These are phyloP conservation scores for Ormyrus labotus DNA, from an alignment of 2,888 invertebrate species.

Conservation along the genomic window DNA sequence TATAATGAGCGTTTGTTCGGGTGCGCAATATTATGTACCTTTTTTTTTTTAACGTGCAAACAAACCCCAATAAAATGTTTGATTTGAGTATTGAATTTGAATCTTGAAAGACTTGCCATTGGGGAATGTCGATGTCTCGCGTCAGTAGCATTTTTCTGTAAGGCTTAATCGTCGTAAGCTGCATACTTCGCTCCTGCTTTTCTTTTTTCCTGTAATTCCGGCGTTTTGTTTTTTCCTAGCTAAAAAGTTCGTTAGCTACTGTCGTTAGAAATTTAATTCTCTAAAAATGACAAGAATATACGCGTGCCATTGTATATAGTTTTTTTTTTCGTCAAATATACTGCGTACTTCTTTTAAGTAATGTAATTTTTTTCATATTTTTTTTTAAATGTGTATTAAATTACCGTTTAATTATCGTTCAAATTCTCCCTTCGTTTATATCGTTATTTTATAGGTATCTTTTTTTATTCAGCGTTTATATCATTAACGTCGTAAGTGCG, in stretches of 20 bases:
- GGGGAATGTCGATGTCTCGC: conserved; percentile 35
- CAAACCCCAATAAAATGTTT: conserved; percentile 27
- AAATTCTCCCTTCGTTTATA: conserved; percentile 34
- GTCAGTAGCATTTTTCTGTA: conserved; percentile 56
- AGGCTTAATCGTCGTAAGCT: conserved; percentile 26
- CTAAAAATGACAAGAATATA: conserved; percentile 69
- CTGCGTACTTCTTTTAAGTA: conserved; percentile 74
- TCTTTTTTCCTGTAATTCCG: background rate
- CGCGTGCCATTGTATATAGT: conserved; percentile 58
- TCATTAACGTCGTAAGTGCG: conserved; percentile 42
- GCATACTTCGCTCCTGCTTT: background rate
- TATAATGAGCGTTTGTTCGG: background rate
- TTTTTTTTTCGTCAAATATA: conserved; percentile 62
- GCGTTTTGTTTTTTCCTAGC: conserved; percentile 12
- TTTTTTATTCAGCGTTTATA: conserved; percentile 41
- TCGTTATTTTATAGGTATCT: conserved; percentile 39
- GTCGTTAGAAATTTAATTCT: conserved; percentile 61
- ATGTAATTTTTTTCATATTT: conserved; percentile 42
- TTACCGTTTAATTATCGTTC: conserved; percentile 45
- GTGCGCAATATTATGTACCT: too few species aligned
- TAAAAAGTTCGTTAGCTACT: conserved; percentile 43
- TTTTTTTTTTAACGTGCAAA: background rate
- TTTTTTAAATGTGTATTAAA: conserved; percentile 65
- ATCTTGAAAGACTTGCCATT: conserved; percentile 12
- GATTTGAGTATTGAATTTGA: background rate